These are phyloP conservation scores for Ephestia elutella DNA, from an alignment of 1,140 invertebrate genomes.

Conservation along the genomic window DNA sequence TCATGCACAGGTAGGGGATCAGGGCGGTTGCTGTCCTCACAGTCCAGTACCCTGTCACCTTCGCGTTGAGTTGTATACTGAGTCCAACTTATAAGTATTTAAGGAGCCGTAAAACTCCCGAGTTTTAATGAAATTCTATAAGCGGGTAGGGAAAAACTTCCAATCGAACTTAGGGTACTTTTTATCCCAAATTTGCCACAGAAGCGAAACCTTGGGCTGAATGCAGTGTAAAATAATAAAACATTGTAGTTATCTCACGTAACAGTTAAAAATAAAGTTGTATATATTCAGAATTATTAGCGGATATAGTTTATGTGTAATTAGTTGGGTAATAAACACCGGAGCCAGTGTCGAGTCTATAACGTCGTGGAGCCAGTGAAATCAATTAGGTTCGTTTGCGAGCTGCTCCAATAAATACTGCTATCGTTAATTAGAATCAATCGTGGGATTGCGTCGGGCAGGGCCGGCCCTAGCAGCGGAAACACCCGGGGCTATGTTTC, in stretches of 20 bases:
- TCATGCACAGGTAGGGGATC: too few relatives aligned
- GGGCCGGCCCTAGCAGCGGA: neutral
- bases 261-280: neutral
- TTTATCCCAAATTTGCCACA: too few relatives aligned
- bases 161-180: too few relatives aligned
- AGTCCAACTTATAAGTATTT: too few relatives aligned
- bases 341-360: slow-evolving; percentile 1
- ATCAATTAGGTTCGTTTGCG: slow-evolving; percentile 70
- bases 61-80: too few relatives aligned
- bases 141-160: too few relatives aligned
- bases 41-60: too few relatives aligned
- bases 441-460: slow-evolving; percentile 56
- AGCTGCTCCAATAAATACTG: slow-evolving; percentile 69
- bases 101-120: too few relatives aligned
- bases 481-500: neutral
- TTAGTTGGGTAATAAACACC: slow-evolving; percentile 5
- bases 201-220: too few relatives aligned
- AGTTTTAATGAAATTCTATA: too few relatives aligned
- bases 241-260: neutral
- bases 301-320: slow-evolving; percentile 11
- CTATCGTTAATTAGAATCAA: slow-evolving; percentile 73
- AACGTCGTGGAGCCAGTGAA: slow-evolving; percentile 34
- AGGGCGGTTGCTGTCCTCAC: too few relatives aligned
- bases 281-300: neutral
- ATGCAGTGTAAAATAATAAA: neutral